Base-by-base conservation (phyloP, 2,888 invertebrate genomes). In the Xestobium rufovillosum region DNA sequence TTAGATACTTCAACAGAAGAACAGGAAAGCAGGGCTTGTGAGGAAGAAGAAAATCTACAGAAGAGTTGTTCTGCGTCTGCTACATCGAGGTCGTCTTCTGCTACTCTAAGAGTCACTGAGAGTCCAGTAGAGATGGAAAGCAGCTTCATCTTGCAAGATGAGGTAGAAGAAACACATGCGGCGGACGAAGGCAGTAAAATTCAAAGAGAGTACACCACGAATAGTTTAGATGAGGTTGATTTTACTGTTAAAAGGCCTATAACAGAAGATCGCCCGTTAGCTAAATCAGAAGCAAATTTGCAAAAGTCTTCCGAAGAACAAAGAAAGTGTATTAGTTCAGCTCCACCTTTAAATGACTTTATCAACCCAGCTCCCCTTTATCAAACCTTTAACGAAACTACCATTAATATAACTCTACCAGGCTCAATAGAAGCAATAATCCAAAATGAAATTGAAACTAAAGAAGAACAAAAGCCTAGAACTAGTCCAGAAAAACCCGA, bases 261-360 rank as follows among this genome's bases (percentile, higher is more conserved):
- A 9, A 15, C 14, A 3, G 50, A 47, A 3, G 39, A 43, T 13
- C 38, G 48, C 16, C 46, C 43, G 14, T 56, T 61, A 41, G 61
- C 62, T 11, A 60, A 56, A 45, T 60, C 63, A 0, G 60, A 61
- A 34, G 53, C 55, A 6, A 59, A 63, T 41, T 44, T 65, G 3
- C 52, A 55, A 32, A 51, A 34, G 28, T 56, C 53, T 31, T 39
- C 55, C 16, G 57, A 59, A 1, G 58, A 59, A 36, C 41, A 28
- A 41, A 53, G 65, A 34, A 63, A 62, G 44, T 56, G 50, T 13
- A 40, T 59, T 1, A 63, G 49, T 39, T 65, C 65, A 2, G 66
- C 66, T 1, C 66, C 66, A 4, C 52, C 56, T 3, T 31, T 53
- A 10, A 52, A 54, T 26, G 50, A 53, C n/a, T 34, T 47, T 29